phyloP scores from a whole-genome alignment of 2,113 vertebrate genomes.

The Cyrtonyx montezumae region DNA sequence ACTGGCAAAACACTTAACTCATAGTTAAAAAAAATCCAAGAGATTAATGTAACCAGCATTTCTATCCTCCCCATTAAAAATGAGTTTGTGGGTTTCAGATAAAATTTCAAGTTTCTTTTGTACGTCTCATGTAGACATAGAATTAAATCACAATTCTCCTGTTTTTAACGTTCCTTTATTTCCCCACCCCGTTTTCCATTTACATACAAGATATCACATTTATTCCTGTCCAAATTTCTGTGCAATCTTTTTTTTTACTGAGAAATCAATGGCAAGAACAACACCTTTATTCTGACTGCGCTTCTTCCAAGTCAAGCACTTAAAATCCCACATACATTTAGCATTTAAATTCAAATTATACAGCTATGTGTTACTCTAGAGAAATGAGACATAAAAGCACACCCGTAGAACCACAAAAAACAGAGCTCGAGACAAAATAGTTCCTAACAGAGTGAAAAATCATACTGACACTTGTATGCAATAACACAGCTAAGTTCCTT shows the following conservation, averaged over 20 bases:
- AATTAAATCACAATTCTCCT: conserved; percentile 24
- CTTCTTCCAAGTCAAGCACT: conserved; percentile 29
- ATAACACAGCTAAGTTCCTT: not conserved
- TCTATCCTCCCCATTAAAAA: not conserved
- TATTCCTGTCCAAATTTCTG: not conserved
- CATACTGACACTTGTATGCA: not conserved
- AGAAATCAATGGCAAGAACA: conserved; percentile 28
- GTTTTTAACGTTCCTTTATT: conserved; percentile 29
- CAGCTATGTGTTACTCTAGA: conserved; percentile 32
- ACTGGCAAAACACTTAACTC: not conserved
- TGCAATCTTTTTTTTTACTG: not conserved
- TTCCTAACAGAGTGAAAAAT: not conserved
- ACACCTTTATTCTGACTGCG: conserved; percentile 48
- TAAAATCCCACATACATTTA: not conserved
- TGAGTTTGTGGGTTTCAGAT: not conserved
- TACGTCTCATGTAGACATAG: not conserved
- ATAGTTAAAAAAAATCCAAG: not conserved
- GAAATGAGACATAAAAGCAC: conserved; percentile 20
- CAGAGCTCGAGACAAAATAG: not conserved
- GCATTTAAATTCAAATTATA: conserved; percentile 11
- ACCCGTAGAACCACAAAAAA: conserved; percentile 10
- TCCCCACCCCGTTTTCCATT: not conserved
- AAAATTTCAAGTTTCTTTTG: not conserved
- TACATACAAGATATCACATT: conserved; percentile 28
- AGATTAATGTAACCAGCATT: not conserved